Evolutionary conservation across 2,113 vertebrate genomes (phyloP).

Genomic region (Charadrius vociferus): DNA sequence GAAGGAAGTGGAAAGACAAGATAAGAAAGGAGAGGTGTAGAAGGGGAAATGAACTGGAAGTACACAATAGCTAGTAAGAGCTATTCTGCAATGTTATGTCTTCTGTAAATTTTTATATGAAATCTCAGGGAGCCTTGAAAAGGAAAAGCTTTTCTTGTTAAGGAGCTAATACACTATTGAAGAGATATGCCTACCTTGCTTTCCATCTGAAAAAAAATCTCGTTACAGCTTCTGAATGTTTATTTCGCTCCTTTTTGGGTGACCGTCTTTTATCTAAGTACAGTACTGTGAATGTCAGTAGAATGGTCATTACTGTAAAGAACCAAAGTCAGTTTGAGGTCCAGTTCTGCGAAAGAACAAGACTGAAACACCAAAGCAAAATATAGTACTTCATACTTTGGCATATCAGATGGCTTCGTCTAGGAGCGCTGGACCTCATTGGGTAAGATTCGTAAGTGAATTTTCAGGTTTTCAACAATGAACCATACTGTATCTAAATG

Average conservation of each 20-base stretch:
- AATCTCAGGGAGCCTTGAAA: not conserved
- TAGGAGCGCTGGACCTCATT: not conserved
- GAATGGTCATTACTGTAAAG: not conserved
- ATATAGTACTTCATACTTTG: not conserved
- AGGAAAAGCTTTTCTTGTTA: not conserved
- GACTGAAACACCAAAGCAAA: not conserved
- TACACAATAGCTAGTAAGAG: not conserved
- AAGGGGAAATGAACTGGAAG: not conserved
- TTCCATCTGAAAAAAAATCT: not conserved
- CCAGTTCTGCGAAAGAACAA: not conserved
- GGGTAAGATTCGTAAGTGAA: not conserved
- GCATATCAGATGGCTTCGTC: not conserved
- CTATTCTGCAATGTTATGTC: not conserved
- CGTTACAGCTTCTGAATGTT: not conserved
- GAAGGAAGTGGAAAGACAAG: not conserved
- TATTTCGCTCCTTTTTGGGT: not conserved
- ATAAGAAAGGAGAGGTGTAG: not conserved
- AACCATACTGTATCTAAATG: not conserved
- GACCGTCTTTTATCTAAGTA: not conserved
- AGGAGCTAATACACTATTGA: not conserved
- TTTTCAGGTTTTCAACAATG: not conserved
- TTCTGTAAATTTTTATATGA: constrained; percentile 1
- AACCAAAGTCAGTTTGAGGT: not conserved
- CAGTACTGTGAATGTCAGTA: not conserved
- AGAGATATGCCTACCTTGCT: not conserved